Evolutionary conservation across 2,888 invertebrate species (phyloP), one percentile per base, ranked within the genome.

Genomic region (Argynnis bischoffii): DNA sequence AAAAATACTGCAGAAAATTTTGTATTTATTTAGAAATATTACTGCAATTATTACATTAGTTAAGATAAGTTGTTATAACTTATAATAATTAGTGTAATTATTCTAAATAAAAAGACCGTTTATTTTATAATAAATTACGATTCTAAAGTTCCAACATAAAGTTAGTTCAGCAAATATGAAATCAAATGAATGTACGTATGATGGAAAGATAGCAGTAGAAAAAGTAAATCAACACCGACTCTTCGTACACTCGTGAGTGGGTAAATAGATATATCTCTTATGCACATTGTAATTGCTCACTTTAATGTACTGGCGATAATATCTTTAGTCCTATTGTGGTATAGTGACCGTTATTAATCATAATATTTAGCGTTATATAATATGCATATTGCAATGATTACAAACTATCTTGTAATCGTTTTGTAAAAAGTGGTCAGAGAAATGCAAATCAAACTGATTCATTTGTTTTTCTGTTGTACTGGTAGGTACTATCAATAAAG

Each of bases 241-340:
- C 61, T 50, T n/a, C n/a, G 16, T 51, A 70, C 69, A 63, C 53
- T 57, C 56, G 63, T 65, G 67, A 56, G 55, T 57, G 66, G 66
- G 64, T 63, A 69, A 56, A 64, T 60, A 59, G 50, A 64, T 61
- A 66, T 50, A 65, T 64, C 61, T 67, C 63, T 59, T 55, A 57
- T 56, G 18, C 55, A 63, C 53, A 18, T 64, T 55, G 55, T 70
- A 76, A 78, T 75, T 73, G 74, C 74, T 73, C 72, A 74, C 65
- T 75, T 72, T 74, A 74, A 74, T 74, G 73, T 69, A 69, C 69
- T 65, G 66, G 59, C 56, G 61, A 70, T 69, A 53, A 41, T 63
- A 55, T 53, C 48, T 64, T 31, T 48, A 18, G 14, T 18, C 48
- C 18, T 18, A 48, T 55, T 31, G 18, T 48, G n/a, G 35, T 55